Conservation (phyloP, 2,113 vertebrate genomes). For the Acanthisitta chloris region DNA sequence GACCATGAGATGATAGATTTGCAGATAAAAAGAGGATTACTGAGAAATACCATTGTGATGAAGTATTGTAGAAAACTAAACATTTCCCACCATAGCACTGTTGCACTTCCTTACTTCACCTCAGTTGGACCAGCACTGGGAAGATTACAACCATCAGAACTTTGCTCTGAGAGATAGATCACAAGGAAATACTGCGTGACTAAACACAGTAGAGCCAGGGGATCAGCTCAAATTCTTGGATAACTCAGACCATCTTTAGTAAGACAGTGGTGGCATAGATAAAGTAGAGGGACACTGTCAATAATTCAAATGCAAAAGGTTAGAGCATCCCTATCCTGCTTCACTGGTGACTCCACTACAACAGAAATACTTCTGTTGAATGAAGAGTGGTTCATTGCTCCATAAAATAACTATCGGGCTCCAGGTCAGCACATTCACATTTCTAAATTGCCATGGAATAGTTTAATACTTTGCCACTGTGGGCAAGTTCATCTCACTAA, state of each 20-base stretch:
- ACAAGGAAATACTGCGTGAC: neutral
- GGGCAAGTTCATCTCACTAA: neutral
- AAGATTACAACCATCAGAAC: neutral
- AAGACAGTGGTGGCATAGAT: neutral
- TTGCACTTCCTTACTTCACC: neutral
- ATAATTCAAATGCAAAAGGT: neutral
- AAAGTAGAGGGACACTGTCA: neutral
- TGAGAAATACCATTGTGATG: neutral
- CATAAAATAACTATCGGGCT: neutral
- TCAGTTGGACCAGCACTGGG: neutral
- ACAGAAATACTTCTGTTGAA: neutral
- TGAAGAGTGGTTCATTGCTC: neutral
- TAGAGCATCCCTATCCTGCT: neutral
- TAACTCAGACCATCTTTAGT: neutral
- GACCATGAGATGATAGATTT: neutral
- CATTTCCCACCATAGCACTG: neutral
- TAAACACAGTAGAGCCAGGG: neutral
- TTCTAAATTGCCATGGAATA: neutral
- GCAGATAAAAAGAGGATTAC: neutral
- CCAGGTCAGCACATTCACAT: rapidly evolving
- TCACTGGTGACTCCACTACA: neutral
- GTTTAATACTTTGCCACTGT: neutral
- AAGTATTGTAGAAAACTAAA: neutral
- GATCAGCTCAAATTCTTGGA: neutral
- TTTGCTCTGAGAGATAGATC: neutral